Conservation (phyloP, 2,113 vertebrate species). For the Bubo blakistoni region DNA sequence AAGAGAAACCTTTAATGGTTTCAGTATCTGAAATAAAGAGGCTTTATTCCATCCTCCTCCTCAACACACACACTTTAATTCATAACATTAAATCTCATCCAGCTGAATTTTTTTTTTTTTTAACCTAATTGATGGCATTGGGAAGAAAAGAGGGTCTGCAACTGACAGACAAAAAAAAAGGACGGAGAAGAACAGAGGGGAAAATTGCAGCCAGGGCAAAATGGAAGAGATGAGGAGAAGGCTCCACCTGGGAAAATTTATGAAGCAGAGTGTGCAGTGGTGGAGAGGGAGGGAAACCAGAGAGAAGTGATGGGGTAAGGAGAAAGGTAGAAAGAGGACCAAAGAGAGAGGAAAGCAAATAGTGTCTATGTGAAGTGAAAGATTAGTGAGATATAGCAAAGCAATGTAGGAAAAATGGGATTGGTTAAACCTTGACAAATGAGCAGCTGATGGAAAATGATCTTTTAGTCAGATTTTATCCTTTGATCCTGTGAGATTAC, state of each 20-base stretch:
- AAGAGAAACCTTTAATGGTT: background rate
- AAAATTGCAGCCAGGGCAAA: background rate
- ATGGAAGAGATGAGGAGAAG: background rate
- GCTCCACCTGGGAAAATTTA: background rate
- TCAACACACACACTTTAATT: background rate
- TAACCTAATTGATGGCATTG: background rate
- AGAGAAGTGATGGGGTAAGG: background rate
- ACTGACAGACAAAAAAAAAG: background rate
- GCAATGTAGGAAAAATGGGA: background rate
- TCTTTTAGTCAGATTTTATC: background rate
- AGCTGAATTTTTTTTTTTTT: slow-evolving; percentile 1
- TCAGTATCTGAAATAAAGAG: background rate
- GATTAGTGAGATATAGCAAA: background rate
- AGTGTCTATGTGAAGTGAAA: background rate
- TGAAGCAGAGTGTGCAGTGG: background rate
- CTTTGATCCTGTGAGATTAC: background rate
- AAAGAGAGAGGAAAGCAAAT: background rate
- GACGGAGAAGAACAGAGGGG: background rate
- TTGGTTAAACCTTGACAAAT: background rate
- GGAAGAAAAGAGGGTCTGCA: background rate
- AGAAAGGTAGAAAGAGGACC: background rate
- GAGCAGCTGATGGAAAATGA: background rate
- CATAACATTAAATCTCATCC: background rate
- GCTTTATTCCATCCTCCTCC: background rate
- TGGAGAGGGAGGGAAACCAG: background rate